Evolutionary conservation across 2,113 vertebrate species (phyloP).

Genomic region (Notechis scutatus): DNA sequence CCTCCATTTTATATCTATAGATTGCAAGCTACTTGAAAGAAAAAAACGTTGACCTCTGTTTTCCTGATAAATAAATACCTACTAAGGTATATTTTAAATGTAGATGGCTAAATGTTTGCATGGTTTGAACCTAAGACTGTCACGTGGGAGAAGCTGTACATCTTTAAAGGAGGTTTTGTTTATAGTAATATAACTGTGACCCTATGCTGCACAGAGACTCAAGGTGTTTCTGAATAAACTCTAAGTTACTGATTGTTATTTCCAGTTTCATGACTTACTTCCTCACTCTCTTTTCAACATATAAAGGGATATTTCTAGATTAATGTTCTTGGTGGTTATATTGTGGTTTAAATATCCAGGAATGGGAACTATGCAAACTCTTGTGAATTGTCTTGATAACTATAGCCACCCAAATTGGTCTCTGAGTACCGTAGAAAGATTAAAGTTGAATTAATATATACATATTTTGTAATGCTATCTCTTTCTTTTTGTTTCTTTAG

Average conservation of each 20-base stretch:
- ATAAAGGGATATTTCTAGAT: not conserved
- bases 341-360: not conserved
- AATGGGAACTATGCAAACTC: not conserved
- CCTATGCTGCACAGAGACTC: not conserved
- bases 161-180: not conserved
- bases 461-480: not conserved
- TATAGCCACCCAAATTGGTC: not conserved
- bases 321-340: not conserved
- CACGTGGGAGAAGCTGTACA: not conserved
- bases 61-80: not conserved
- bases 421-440: not conserved
- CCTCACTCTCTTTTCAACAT: not conserved
- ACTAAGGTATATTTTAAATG: not conserved
- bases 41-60: not conserved
- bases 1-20: not conserved
- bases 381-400: not conserved
- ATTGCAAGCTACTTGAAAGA: not conserved
- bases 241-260: not conserved
- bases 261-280: not conserved
- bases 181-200: not conserved
- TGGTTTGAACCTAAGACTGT: not conserved
- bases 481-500: not conserved
- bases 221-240: not conserved
- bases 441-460: not conserved
- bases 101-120: not conserved